Evolutionary conservation across 2,797 vertebrate species (phyloP).

Genomic region (Peromyscus attwateri): DNA sequence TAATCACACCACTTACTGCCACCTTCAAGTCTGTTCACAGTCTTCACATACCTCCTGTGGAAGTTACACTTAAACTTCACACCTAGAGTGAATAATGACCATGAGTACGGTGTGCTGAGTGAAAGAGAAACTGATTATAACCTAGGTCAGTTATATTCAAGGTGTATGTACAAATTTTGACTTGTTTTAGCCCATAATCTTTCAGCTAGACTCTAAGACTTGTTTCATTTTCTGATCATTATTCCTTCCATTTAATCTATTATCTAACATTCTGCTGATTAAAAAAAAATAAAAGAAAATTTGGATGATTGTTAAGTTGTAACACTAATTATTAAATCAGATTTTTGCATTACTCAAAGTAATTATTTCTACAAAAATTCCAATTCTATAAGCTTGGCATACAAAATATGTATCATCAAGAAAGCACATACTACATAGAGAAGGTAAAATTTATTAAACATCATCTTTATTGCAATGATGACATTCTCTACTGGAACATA

Average conservation of each 20-base stretch:
- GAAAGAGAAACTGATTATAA: not conserved
- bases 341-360: not conserved
- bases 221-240: not conserved
- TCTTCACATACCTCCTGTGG: not conserved
- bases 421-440: not conserved
- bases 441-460: not conserved
- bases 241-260: not conserved
- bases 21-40: not conserved
- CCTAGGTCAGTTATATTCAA: not conserved
- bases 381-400: not conserved
- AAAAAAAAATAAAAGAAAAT: not conserved
- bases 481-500: not conserved
- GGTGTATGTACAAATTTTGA: not conserved
- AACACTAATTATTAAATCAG: not conserved
- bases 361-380: conserved; percentile 25
- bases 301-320: not conserved
- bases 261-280: not conserved
- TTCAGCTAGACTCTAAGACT: not conserved
- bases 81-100: not conserved
- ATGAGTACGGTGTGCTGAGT: not conserved
- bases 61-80: not conserved
- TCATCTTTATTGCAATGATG: not conserved
- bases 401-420: not conserved
- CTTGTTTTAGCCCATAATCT: not conserved
- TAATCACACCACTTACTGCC: not conserved